A percentile compares a stretch with the other conserved stretches of the same genome.
Evolutionary conservation across 2,113 vertebrate species (phyloP).

Genomic region (Cryptotis parvus): DNA sequence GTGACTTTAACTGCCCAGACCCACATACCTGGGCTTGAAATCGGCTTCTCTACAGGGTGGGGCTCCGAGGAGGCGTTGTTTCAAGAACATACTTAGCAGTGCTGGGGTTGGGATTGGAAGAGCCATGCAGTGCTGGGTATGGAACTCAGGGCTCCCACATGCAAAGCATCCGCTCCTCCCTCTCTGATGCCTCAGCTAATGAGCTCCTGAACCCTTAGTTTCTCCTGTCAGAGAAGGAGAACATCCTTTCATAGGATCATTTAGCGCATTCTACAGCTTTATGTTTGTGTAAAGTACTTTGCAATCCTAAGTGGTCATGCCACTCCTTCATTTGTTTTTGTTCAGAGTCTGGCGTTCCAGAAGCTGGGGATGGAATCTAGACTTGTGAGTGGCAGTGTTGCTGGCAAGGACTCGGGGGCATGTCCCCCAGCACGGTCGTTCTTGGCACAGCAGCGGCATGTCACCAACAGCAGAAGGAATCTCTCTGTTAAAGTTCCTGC

Average conservation of each 20-base stretch:
- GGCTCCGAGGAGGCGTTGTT: no score
- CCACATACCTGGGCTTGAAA: no score
- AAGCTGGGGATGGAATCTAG: conserved; percentile 96
- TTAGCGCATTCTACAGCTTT: conserved; percentile 20
- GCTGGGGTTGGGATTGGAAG: no score
- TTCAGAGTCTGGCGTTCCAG: conserved; percentile 95
- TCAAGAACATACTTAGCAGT: no score
- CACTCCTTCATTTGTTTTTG: not conserved
- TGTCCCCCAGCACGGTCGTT: conserved; percentile 91
- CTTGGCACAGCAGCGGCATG: conserved; percentile 95
- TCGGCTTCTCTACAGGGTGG: no score
- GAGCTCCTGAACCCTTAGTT: not conserved
- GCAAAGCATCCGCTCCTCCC: not conserved
- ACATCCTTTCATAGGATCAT: not conserved
- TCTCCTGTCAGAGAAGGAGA: conserved; percentile 9
- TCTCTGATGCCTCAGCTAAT: not conserved
- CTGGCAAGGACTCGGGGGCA: conserved; percentile 73
- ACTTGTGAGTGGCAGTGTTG: conserved; percentile 86
- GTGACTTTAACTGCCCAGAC: no score
- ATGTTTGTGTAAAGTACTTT: conserved; percentile 28
- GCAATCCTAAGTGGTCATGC: not conserved
- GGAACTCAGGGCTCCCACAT: not conserved
- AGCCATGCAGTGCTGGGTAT: not conserved
- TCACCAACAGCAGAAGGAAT: conserved; percentile 92
- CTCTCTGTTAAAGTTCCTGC: conserved; percentile 91